phyloP scores from a whole-genome alignment of 2,888 invertebrate genomes.

The Conops quadrifasciatus region DNA sequence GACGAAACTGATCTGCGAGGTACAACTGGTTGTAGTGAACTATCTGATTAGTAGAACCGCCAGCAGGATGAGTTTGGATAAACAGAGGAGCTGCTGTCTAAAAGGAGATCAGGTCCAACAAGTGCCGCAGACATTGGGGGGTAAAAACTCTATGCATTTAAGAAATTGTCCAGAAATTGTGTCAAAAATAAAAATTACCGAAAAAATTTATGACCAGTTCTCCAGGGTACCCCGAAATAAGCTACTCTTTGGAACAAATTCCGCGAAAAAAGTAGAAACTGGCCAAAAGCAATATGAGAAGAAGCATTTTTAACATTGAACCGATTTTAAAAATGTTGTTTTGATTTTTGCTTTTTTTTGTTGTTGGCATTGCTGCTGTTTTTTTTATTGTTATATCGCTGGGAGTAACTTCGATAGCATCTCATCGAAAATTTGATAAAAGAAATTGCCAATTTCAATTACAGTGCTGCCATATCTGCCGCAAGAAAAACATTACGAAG shows the following conservation, averaged over 20 bases:
- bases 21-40: slow-evolving; percentile 37
- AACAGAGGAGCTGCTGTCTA: slow-evolving; percentile 40
- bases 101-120: no score
- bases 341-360: neutral
- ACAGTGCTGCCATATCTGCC: slow-evolving; percentile 6
- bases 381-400: no score
- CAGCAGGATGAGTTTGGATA: slow-evolving; percentile 47
- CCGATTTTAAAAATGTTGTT: neutral
- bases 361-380: no score
- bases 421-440: slow-evolving; percentile 24
- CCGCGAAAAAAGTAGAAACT: no score
- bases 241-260: no score
- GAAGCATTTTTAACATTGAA: neutral
- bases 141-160: no score
- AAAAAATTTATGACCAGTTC: no score
- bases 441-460: slow-evolving; percentile 25
- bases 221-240: no score
- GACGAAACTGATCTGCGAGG: slow-evolving; percentile 31
- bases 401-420: neutral
- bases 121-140: no score
- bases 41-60: slow-evolving; percentile 45
- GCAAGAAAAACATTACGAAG: slow-evolving; percentile 21
- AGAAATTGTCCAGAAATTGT: no score
- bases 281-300: no score
- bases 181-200: no score